Evolutionary conservation across 2,888 invertebrate genomes (phyloP), one percentile per base, ranked within the genome.

Genomic region (Drosophila pegasa): DNA sequence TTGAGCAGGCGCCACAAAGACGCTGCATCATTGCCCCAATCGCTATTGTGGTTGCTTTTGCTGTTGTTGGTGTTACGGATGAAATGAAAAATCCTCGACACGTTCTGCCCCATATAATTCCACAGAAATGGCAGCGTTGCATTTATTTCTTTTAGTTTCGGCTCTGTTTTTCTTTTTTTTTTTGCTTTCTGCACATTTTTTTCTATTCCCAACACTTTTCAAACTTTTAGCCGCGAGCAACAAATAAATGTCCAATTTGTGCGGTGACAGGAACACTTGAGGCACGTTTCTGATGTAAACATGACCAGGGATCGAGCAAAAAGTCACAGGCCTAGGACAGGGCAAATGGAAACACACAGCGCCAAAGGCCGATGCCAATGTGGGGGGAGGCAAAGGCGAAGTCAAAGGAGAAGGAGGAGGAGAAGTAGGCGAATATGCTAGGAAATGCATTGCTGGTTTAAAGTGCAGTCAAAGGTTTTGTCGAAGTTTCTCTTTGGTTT

Each of bases 201-300:
- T 56, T 41, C 25, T 62, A 38, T 62, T 64, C 65, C 56, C 60
- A 72, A 71, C 75, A 74, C 79, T 78, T 74, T 74, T 76, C 52
- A 61, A 63, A 58, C 67, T 75, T 76, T 69, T 65, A 41, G 48
- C 80, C 80, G 81, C 77, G 12, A 60, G 80, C 89, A 78, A 56
- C 87, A 88, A 88, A 83, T 83, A 88, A 84, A 88, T 88, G 89
- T 84, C 89, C 89, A 84, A 88, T 88, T 84, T 88, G 89, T 88
- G 89, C 85, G 78, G 85, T 88, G 83, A 88, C 83, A 84, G 83
- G 87, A 84, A 88, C 83, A 84, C 89, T 84, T 88, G 89, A 85
- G 82, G 83, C 83, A 84, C 83, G 83, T 84, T 84, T 84, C 87
- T 87, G 88, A 80, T 84, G 89, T 89, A 84, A 83, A 87, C 89